Evolutionary conservation across 2,113 vertebrate species (phyloP).

Genomic region (Melanerpes aurifrons): DNA sequence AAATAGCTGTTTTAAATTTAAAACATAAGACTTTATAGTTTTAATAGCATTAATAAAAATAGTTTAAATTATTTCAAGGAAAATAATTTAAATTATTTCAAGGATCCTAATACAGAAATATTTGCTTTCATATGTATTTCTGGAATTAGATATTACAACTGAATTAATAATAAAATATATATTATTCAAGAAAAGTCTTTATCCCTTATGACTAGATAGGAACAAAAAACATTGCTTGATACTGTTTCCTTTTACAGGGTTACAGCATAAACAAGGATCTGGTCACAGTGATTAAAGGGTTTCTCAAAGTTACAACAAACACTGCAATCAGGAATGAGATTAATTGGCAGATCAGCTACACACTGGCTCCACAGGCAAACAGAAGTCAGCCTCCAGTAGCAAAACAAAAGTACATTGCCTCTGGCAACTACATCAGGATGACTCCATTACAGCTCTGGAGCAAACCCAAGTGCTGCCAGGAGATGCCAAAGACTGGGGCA

Average conservation of each 20-base stretch:
- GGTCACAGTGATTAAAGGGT: neutral
- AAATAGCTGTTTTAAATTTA: neutral
- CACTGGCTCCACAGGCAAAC: neutral
- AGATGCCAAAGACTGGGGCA: neutral
- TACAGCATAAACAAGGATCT: neutral
- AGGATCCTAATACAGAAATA: neutral
- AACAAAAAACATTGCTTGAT: neutral
- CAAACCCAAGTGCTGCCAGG: neutral
- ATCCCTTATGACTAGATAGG: neutral
- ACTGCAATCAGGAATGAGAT: neutral
- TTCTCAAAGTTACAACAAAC: neutral
- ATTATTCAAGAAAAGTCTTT: constrained; percentile 18
- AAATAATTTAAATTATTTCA: constrained; percentile 24
- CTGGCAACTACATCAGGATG: neutral
- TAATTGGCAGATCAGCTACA: neutral
- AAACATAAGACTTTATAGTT: neutral
- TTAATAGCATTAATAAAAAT: constrained; percentile 26
- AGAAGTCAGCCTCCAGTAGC: neutral
- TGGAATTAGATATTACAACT: constrained; percentile 13
- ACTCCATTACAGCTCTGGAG: neutral
- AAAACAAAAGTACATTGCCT: neutral
- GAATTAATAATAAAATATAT: constrained; percentile 8
- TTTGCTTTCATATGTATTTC: neutral
- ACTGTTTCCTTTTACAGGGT: neutral
- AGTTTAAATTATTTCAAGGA: constrained; percentile 15